phyloP scores from a whole-genome alignment of 2,113 vertebrate genomes.

The Marmota monax region DNA sequence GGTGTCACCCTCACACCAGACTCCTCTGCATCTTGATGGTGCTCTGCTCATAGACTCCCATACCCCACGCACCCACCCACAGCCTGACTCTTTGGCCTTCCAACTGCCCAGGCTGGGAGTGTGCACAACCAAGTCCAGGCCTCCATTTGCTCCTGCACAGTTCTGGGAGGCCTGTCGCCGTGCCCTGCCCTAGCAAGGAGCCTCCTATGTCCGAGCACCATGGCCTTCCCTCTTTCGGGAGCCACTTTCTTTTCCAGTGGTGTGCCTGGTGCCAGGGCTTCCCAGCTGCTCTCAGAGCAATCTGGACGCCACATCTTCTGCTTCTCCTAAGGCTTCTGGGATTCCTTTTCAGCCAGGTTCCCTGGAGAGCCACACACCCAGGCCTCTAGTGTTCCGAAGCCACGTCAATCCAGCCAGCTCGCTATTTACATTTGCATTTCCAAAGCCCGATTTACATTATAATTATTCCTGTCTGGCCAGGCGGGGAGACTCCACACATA shows the following conservation, averaged over 20 bases:
- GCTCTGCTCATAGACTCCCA: background rate
- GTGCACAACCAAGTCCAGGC: background rate
- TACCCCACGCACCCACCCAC: too few relatives aligned
- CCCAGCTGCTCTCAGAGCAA: background rate
- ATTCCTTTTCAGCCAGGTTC: constrained; percentile 54
- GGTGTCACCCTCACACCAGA: too few relatives aligned
- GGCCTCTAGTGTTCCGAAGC: constrained; percentile 64
- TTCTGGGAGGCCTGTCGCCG: background rate
- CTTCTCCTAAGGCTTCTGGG: constrained; percentile 33
- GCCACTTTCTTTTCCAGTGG: background rate
- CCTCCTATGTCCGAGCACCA: background rate
- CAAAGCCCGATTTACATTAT: constrained; percentile 72
- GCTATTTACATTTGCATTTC: constrained; percentile 65
- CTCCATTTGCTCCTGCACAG: background rate
- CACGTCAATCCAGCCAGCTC: constrained; percentile 35
- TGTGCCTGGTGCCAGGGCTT: background rate
- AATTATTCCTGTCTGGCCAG: constrained; percentile 65
- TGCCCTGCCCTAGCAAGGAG: background rate
- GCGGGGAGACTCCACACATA: constrained; percentile 34
- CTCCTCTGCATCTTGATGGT: background rate
- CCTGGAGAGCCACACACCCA: background rate
- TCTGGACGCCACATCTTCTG: background rate
- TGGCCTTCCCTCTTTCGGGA: background rate
- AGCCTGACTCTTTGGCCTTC: background rate
- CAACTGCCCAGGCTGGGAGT: background rate